These are phyloP conservation scores for Ptychoptera albimana DNA, from an alignment of 2,888 invertebrate genomes.

Conservation along the genomic window DNA sequence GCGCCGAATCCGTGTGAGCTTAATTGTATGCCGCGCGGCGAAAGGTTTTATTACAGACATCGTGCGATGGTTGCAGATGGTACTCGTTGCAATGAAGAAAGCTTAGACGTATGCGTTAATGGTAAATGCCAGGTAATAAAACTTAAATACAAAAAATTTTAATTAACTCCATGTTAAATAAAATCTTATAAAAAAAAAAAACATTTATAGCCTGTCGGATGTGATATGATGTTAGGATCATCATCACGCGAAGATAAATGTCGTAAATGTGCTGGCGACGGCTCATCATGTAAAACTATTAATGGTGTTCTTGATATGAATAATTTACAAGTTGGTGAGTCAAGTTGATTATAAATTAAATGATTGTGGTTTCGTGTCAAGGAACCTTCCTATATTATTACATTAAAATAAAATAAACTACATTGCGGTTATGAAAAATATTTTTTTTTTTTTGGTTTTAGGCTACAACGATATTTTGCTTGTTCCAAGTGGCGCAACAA, in stretches of 20 bases:
- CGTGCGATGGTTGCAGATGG: slow-evolving; percentile 68
- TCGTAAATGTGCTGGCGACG: slow-evolving; percentile 82
- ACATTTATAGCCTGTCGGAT: slow-evolving; percentile 52
- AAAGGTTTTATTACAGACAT: slow-evolving; percentile 82
- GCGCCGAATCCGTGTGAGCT: slow-evolving; percentile 84
- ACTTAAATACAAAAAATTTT: not conserved
- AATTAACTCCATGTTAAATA: too few relatives aligned
- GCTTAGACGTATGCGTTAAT: slow-evolving; percentile 84
- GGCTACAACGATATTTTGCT: slow-evolving; percentile 87
- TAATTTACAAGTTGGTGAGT: slow-evolving; percentile 55
- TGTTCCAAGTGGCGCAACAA: slow-evolving; percentile 87
- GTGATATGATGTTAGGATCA: slow-evolving; percentile 89
- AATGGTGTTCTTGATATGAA: slow-evolving; percentile 51
- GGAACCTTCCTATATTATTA: not conserved
- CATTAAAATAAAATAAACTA: not conserved
- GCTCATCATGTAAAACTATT: slow-evolving; percentile 69
- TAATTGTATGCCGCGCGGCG: slow-evolving; percentile 86
- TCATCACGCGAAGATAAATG: slow-evolving; percentile 76
- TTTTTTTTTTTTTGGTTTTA: not conserved
- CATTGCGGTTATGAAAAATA: not conserved
- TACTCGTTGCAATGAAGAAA: slow-evolving; percentile 65
- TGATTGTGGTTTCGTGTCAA: not conserved
- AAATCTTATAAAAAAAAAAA: not conserved
- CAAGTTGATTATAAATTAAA: not conserved
- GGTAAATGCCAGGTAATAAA: slow-evolving; percentile 70